phyloP scores from a whole-genome alignment of 2,797 vertebrate genomes.

The Orientallactaga sibirica region DNA sequence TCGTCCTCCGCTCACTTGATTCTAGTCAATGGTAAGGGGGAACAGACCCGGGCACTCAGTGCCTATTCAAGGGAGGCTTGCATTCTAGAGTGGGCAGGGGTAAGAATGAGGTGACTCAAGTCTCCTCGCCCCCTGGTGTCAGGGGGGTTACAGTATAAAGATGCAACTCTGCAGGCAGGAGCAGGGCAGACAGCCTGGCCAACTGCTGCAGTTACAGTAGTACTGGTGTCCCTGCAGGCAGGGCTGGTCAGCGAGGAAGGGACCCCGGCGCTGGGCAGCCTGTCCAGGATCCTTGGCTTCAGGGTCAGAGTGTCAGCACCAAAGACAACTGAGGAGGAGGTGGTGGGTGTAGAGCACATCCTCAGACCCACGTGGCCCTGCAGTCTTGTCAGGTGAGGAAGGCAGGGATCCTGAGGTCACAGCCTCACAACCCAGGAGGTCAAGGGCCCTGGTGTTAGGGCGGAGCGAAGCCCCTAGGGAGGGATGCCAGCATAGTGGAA shows the following conservation, averaged over 20 bases:
- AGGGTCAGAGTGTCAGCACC: constrained; percentile 78
- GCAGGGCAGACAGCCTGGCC: neutral
- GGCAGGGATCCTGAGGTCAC: neutral
- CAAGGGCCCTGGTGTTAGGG: neutral
- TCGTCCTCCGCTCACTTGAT: neutral
- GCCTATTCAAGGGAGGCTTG: neutral
- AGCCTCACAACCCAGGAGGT: neutral
- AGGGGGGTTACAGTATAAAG: neutral
- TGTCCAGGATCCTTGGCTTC: neutral
- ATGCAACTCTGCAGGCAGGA: neutral
- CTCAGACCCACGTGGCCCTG: neutral
- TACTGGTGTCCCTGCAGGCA: neutral
- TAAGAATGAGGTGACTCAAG: neutral
- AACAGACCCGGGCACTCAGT: neutral
- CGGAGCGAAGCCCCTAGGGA: neutral
- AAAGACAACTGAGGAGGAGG: neutral
- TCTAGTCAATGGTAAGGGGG: neutral
- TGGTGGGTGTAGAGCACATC: neutral
- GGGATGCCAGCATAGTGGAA: constrained; percentile 1
- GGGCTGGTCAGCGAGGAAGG: neutral
- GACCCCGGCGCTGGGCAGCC: neutral
- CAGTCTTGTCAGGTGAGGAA: neutral
- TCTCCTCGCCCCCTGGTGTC: neutral
- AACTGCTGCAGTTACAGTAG: neutral
- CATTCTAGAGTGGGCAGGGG: neutral